Evolutionary conservation across 2,797 vertebrate species (phyloP), one percentile per base, ranked within the genome.

Genomic region (Malurus splendens): DNA sequence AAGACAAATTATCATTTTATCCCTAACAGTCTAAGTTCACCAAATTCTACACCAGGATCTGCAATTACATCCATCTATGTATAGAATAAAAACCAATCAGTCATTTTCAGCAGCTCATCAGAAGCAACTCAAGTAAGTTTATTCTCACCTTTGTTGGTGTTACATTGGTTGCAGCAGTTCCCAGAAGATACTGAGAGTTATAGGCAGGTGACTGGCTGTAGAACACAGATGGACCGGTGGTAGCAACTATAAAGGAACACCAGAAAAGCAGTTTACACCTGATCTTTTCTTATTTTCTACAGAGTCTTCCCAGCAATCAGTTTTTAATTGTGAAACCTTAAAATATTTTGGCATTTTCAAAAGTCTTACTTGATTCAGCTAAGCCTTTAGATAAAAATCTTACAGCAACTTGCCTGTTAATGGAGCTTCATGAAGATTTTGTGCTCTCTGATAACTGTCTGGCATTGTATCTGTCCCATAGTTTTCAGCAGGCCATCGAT

Each of bases 201-300:
- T 99, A 99, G 73, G 98, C 98, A 93, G 99, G 98, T 87, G 99
- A 99, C 90, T 98, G 98, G 93, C 96, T 99, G 97, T 99, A 99
- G 96, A 98, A 99, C 45, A 96, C 97, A 86, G 98, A 98, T 7
- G 98, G 98, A 48, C 98, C 98, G 91, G 98, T 98, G 41, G 99
- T 99, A 86, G 99, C 94, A 97, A 99, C 99, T 99, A 87, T 72
- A 97, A 93, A 88, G 52, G 50, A 93, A 94, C 32, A 90, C 8
- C 16, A 83, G 9, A 9, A 78, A 48, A 83, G 65, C 2, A 81
- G 47, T 75, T 92, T 73, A 65, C 70, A 77, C 18, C 24, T 48
- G 8, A 9, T 25, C 7, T 25, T 62, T 27, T 74, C 10, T 36
- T 74, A 28, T 47, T 85, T 78, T 55, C 10, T 86, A 57, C 18